Evolutionary conservation across 64 coral and sea anemone species (phyloP), one percentile per base, ranked within the genome.

Genomic region (Anthopleura sola): DNA sequence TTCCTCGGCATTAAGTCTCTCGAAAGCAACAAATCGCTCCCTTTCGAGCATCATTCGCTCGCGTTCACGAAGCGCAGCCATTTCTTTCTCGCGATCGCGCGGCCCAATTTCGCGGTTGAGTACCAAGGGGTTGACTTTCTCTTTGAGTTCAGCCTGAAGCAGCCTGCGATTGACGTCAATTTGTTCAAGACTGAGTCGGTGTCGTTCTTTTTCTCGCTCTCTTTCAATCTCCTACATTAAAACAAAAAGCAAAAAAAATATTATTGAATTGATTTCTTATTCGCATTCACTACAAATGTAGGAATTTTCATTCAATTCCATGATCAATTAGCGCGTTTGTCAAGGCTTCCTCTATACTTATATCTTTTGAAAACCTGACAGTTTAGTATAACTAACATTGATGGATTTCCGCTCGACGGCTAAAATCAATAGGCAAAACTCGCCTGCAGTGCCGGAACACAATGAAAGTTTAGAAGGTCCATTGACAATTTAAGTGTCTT

Each of bases 121-220:
- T 16, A 97, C 94, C 2, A 97, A 64, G 28, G 94, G 94, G 34
- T 97, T 97, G 32, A 97, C 88, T 87, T 97, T 97, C 37, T 97
- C 94, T 80, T 97, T 97, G 32, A 97, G 90, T 36, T 97, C 94
- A 37, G 91, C 90, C 64, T 97, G 94, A 75, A 97, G 84, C 13
- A 97, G 75, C 36, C 94, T 83, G 21, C 94, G 88, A 50, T 97
- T 97, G 58, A 89, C 94, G 47, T 97, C 94, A 6, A 97, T 86
- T 86, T 97, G 94, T 81, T 97, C 94, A n/a, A 97, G 87, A 60
- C 94, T 97, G 31, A 97, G 51, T 31, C 94, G 87, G 75, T 97
- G 94, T 1, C 94, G 87, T 49, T 97, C 94, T 55, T 89, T 76
- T 36, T 97, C 94, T n/a, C 94, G 60, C 36, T 97, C 94, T 23